Conservation (phyloP, 35 echinoderm and acorn worm genomes). For the Lytechinus pictus region DNA sequence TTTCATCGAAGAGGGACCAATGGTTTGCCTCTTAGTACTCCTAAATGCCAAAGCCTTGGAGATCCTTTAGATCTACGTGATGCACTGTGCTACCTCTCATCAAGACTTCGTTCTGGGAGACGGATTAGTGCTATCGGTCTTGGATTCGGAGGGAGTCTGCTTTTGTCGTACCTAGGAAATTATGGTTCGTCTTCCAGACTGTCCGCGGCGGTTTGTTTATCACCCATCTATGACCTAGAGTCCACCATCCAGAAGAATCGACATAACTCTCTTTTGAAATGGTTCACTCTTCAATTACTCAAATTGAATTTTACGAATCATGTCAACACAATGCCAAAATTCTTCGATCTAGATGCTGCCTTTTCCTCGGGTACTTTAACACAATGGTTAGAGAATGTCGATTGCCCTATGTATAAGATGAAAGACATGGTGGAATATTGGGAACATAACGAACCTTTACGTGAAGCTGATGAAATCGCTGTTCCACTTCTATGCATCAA, state of each 20-base stretch:
- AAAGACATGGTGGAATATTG: constrained; percentile 75
- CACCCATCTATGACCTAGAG: constrained; percentile 81
- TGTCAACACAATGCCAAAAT: constrained; percentile 50
- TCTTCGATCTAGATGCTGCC: constrained; percentile 71
- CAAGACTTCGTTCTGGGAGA: constrained; percentile 57
- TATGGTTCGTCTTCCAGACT: constrained; percentile 88
- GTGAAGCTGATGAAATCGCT: constrained; percentile 92
- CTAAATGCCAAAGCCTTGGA: constrained; percentile 87
- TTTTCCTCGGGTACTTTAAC: constrained; percentile 60
- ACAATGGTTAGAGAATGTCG: constrained; percentile 63
- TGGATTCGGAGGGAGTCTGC: constrained; percentile 66
- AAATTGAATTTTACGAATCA: constrained; percentile 67
- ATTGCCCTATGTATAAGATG: constrained; percentile 44
- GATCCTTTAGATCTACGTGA: constrained; percentile 82
- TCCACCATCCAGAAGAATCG: constrained; percentile 36
- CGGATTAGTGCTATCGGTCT: constrained; percentile 67
- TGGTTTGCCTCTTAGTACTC: constrained; percentile 67
- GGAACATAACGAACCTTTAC: constrained; percentile 86
- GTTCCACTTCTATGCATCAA: constrained; percentile 90
- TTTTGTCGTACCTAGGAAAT: constrained; percentile 86
- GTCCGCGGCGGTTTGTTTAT: constrained; percentile 79
- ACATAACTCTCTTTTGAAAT: constrained; percentile 49
- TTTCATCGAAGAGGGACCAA: constrained; percentile 78
- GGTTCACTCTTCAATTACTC: constrained; percentile 76
- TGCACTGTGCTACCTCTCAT: constrained; percentile 65